A percentile compares a stretch with the other conserved stretches of the same genome.
phyloP scores from a whole-genome alignment of 2,888 invertebrate genomes.

The Tromatobia lineatoria region DNA sequence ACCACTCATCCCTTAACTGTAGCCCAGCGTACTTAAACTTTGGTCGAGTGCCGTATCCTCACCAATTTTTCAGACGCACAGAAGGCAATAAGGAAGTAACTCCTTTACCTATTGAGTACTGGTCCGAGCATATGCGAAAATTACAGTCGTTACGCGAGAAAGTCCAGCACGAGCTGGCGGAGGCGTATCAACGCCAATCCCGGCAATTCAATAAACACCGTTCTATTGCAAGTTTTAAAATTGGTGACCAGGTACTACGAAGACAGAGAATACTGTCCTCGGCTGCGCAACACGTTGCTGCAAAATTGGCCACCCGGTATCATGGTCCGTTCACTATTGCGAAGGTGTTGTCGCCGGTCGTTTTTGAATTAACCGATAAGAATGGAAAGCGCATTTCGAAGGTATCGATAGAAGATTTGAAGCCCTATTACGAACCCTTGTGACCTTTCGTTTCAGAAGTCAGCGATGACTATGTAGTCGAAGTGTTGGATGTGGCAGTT shows the following conservation, averaged over 20 bases:
- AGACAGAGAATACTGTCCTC: constrained; percentile 31
- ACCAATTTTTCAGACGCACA: background rate
- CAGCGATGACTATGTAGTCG: too few relatives aligned
- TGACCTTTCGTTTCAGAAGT: too few relatives aligned
- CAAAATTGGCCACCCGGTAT: constrained; percentile 6
- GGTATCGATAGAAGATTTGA: constrained; percentile 11
- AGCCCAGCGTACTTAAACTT: constrained; percentile 31
- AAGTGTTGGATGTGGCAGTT: too few relatives aligned
- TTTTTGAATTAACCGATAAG: background rate
- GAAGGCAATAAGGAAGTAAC: background rate
- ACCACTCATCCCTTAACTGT: background rate
- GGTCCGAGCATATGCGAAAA: constrained; percentile 16
- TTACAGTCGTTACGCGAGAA: constrained; percentile 8
- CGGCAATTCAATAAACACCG: constrained; percentile 17
- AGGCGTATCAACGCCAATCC: constrained; percentile 11
- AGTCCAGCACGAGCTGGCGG: constrained; percentile 9
- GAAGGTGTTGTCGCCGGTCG: constrained; percentile 15
- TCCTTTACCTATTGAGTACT: background rate
- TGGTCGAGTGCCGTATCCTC: constrained; percentile 5
- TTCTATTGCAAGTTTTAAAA: background rate
- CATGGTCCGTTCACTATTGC: background rate
- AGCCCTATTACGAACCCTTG: background rate
- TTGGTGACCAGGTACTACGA: constrained; percentile 12
- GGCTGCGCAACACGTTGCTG: constrained; percentile 11
- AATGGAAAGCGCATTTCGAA: background rate